Percentiles rank a stretch among this genome's conserved stretches.
Evolutionary conservation across 2,888 invertebrate species (phyloP).

Genomic region (Aspidiotus destructor): DNA sequence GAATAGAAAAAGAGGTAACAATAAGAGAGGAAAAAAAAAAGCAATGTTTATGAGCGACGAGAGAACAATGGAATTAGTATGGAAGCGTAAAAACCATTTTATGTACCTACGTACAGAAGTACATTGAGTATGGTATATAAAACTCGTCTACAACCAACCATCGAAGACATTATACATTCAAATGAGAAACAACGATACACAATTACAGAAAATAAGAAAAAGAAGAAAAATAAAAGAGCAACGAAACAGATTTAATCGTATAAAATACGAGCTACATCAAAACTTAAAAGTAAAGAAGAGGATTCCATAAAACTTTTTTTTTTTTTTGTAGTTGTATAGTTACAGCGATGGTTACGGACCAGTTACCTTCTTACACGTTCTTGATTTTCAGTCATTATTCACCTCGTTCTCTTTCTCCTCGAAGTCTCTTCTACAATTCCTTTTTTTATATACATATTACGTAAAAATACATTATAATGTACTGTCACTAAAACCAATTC

Average conservation of each 20-base stretch:
- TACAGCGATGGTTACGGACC: slow-evolving; percentile 22
- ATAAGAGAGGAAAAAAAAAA: slow-evolving; percentile 23
- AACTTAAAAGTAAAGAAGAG: slow-evolving; percentile 26
- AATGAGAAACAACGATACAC: slow-evolving; percentile 32
- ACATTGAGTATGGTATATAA: slow-evolving; percentile 1
- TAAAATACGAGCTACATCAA: neutral
- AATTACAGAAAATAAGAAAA: slow-evolving; percentile 26
- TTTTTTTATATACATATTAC: too few relatives aligned
- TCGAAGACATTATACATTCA: slow-evolving; percentile 30
- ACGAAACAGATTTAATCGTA: slow-evolving; percentile 28
- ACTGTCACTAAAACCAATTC: too few relatives aligned
- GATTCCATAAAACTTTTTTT: slow-evolving; percentile 1
- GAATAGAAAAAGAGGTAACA: slow-evolving; percentile 11
- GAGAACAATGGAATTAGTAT: slow-evolving; percentile 33
- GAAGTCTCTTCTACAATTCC: too few relatives aligned
- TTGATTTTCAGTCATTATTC: slow-evolving; percentile 12
- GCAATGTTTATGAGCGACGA: slow-evolving; percentile 25
- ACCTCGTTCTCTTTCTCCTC: too few relatives aligned
- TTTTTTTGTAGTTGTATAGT: neutral
- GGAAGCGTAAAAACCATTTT: slow-evolving; percentile 33
- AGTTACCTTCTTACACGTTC: slow-evolving; percentile 24
- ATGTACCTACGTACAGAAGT: slow-evolving; percentile 13
- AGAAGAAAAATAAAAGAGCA: slow-evolving; percentile 1
- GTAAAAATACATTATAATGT: too few relatives aligned
- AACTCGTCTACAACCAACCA: slow-evolving; percentile 9